Evolutionary conservation across 2,797 vertebrate species (phyloP), one percentile per base, ranked within the genome.

Genomic region (Fundulus diaphanus): DNA sequence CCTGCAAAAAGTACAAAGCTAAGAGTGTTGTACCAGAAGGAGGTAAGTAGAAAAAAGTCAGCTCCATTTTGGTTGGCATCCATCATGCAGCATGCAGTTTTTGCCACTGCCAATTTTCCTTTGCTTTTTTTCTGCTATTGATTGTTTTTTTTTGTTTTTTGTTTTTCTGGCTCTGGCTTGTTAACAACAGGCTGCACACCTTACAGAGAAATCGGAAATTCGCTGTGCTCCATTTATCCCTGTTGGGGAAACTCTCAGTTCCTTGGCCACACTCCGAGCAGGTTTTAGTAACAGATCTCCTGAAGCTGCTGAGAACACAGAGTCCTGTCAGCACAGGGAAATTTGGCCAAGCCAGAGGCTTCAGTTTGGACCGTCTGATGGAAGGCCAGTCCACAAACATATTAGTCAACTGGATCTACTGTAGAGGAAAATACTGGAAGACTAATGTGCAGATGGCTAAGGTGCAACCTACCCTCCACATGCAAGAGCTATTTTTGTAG

Each of bases 41-140:
- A 83, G 82, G 78, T 89, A 87, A 92, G 88, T 85, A 87, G 82
- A 69, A 87, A 68, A 79, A 80, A 83, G 85, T 80, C 82, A 9
- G 22, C 54, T 84, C 63, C 80, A 40, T 67, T 78, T 79, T 87
- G 88, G 89, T 87, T 24, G n/a, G n/a, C 81, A 49, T 87, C 90
- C 88, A 89, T 84, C 77, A 78, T 57, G 74, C 82, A 79, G 82
- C 70, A 73, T 66, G 68, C 72, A 67, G 76, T 67, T 75, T 78
- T 73, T 61, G 31, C 72, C 73, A 81, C 70, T 82, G 81, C 82
- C 83, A 78, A 77, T 84, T 40, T 82, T 82, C 78, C 76, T 85
- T 86, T 85, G 77, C 85, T 86, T 86, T 73, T 86, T 72, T 78
- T 71, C 76, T 16, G 37, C 27, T 80, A 85, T 76, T 75, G 90